Percentiles rank a stretch among this genome's conserved stretches.
Conservation (phyloP, 2,888 invertebrate genomes). For the Callimorpha dominula region DNA sequence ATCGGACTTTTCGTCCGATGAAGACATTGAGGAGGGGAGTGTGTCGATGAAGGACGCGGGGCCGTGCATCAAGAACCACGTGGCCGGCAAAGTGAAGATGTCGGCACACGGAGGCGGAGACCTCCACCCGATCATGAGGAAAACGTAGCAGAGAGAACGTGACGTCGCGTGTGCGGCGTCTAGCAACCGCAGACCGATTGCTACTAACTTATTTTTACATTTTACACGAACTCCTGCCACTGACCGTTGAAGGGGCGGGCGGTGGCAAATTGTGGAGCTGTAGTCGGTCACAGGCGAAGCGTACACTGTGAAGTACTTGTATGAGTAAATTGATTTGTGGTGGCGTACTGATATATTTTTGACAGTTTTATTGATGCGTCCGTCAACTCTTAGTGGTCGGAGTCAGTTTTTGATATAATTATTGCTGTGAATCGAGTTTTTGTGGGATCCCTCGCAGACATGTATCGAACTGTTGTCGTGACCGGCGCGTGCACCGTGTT, state of each 20-base stretch:
- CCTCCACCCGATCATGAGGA: constrained; percentile 77
- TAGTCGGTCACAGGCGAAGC: constrained; percentile 42
- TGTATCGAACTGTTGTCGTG: constrained; percentile 67
- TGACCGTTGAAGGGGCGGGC: constrained; percentile 52
- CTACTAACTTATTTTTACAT: constrained; percentile 57
- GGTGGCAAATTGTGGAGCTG: constrained; percentile 43
- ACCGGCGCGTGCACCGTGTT: constrained; percentile 58
- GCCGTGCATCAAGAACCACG: constrained; percentile 70
- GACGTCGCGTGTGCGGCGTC: constrained; percentile 30
- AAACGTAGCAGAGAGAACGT: constrained; percentile 61
- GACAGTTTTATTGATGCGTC: constrained; percentile 56
- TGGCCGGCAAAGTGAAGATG: constrained; percentile 69
- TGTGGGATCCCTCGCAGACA: constrained; percentile 72
- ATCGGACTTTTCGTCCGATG: constrained; percentile 80
- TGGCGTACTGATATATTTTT: constrained; percentile 57
- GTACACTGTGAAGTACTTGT: constrained; percentile 36
- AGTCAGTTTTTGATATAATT: constrained; percentile 72
- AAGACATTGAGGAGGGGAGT: constrained; percentile 67
- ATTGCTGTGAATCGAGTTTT: constrained; percentile 64
- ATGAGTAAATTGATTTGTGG: constrained; percentile 51
- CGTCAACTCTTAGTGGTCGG: constrained; percentile 64
- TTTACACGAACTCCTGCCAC: constrained; percentile 61
- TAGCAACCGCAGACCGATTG: constrained; percentile 39
- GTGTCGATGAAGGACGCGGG: constrained; percentile 73
- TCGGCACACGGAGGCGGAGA: constrained; percentile 82